Percentiles rank a stretch among this genome's conserved stretches.
These are phyloP conservation scores for Drosophila lacteicornis DNA, from an alignment of 1,140 invertebrate genomes.

Conservation along the genomic window DNA sequence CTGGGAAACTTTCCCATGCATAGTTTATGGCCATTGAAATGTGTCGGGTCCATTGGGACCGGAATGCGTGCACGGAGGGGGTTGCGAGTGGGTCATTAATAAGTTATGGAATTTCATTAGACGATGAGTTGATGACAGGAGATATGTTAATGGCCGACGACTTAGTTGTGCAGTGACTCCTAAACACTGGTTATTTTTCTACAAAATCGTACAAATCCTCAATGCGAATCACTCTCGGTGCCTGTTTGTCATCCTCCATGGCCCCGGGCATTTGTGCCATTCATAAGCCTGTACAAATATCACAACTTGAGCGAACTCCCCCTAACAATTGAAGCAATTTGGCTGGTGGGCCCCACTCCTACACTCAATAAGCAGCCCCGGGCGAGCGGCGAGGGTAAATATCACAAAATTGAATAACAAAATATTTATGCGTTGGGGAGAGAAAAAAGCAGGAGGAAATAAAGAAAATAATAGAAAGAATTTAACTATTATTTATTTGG, in stretches of 20 bases:
- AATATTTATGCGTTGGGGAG: slow-evolving; percentile 58
- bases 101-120: slow-evolving; percentile 46
- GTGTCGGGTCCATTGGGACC: slow-evolving; percentile 36
- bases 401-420: slow-evolving; percentile 80
- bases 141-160: slow-evolving; percentile 16
- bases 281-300: slow-evolving; percentile 36
- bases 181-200: not conserved
- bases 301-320: slow-evolving; percentile 40
- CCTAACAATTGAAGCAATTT: slow-evolving; percentile 68
- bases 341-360: slow-evolving; percentile 13
- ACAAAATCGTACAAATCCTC: not conserved
- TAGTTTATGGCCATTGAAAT: slow-evolving; percentile 42
- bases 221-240: not conserved
- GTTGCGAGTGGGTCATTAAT: slow-evolving; percentile 10
- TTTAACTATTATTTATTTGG: slow-evolving; percentile 80
- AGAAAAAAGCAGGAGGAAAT: not conserved
- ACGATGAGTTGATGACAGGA: slow-evolving; percentile 15
- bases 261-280: slow-evolving; percentile 1
- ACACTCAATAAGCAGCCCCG: slow-evolving; percentile 31
- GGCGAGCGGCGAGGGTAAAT: slow-evolving; percentile 54
- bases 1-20: slow-evolving; percentile 42
- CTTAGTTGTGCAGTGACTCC: not conserved
- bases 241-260: not conserved
- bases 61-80: not conserved
- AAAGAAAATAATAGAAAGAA: slow-evolving; percentile 47